Evolutionary conservation across 2,888 invertebrate species (phyloP), one percentile per base, ranked within the genome.

Genomic region (Caenorhabditis doughertyi): DNA sequence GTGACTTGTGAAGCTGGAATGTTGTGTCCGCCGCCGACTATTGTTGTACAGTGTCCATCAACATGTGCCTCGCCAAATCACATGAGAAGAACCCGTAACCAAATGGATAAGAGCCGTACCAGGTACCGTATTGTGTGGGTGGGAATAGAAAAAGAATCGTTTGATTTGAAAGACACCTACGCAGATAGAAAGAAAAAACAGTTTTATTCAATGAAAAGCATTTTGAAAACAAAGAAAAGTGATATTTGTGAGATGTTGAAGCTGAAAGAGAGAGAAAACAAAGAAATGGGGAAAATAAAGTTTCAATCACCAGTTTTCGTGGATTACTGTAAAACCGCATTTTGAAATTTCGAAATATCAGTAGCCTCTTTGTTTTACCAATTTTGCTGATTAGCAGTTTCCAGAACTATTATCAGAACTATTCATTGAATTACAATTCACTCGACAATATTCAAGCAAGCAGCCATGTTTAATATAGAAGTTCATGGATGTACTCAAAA

Each of bases 11-110:
- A 85, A 18, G 81, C 84, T 47, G 84, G 83, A 64, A 68, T 85
- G 79, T 56, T 85, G 25, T 81, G 81, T 44, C 87, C 87, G 13
- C 87, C 87, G 13, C 87, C 87, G 21, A 82, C 84, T 1, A 87
- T 87, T 21, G 87, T 87, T 21, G 87, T 87, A 4, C 84, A 87
- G 67, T 85, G 87, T 32, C 87, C 87, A 16, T 87, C 87, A 3
- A 56, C 83, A 49, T 87, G 84, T 27, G 70, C 81, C 3, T 87
- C 87, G 9, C 87, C 87, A 8, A 84, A 82, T 55, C 84, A 86
- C 49, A 71, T 81, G 47, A 64, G 64, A 53, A 35, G 85, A 44
- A 39, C 73, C n/a, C 71, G 79, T 25, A 81, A 80, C 67, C 70
- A 82, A 65, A 71, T 76, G 49, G 70, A 83, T 51, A 83, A 79